These are phyloP conservation scores for Nothura maculosa DNA, from an alignment of 2,797 vertebrate species.

Conservation along the genomic window DNA sequence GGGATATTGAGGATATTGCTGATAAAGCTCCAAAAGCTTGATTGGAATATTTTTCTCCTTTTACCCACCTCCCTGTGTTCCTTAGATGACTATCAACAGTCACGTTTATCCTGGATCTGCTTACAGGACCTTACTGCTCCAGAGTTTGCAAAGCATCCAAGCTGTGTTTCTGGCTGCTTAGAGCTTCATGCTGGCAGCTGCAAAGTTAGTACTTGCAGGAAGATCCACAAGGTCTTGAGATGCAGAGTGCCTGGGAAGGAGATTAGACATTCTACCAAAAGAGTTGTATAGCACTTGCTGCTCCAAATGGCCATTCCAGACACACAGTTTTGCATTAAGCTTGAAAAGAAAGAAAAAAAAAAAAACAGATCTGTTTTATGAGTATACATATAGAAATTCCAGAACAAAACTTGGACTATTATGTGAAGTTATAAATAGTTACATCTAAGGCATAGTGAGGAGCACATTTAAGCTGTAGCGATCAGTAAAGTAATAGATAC, in stretches of 20 bases:
- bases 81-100: background rate
- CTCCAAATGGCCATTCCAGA: background rate
- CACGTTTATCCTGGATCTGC: background rate
- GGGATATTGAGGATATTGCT: background rate
- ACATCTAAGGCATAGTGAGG: background rate
- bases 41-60: background rate
- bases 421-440: background rate
- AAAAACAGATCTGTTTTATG: background rate
- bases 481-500: background rate
- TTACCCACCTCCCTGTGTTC: background rate
- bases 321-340: rapidly evolving
- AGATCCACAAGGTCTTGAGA: background rate
- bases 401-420: background rate
- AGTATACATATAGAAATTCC: background rate
- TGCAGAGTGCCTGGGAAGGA: rapidly evolving
- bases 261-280: background rate
- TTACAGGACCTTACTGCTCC: background rate
- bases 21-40: background rate
- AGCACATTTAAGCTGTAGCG: background rate
- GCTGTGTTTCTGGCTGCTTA: background rate
- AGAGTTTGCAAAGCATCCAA: background rate
- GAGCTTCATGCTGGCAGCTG: background rate
- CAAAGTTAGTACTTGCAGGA: background rate
- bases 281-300: background rate
- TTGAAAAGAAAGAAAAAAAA: background rate